Evolutionary conservation across 2,888 invertebrate species (phyloP), one percentile per base, ranked within the genome.

Genomic region (Melinaea marsaeus): DNA sequence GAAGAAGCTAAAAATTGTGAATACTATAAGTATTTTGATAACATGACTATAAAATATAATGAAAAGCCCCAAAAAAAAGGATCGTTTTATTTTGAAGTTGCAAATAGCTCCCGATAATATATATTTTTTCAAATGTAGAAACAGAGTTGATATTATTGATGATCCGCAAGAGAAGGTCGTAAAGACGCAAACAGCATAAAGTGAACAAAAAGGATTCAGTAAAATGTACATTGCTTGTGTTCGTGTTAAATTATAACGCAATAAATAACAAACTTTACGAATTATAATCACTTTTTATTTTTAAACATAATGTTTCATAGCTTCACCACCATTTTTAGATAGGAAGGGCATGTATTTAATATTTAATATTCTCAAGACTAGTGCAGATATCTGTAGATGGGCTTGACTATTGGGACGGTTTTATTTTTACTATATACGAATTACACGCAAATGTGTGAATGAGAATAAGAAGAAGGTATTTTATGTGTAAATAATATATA

Each of bases 71-170:
- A 32, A 51, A 51, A 32, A 32, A 51, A 32, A 51, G 11, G 11
- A 51, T 32, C 32, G 32, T 51, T 51, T 32, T 32, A 51, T 51
- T 51, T 32, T 32, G 13, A 51, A 51, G 32, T 51, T 32, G 51
- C 4, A 32, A 51, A 51, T 32, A 51, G 32, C 32, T 32, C 32
- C 51, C 51, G 32, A 13, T 51, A 51, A 32, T 51, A 51, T 22
- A 51, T 32, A 51, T 51, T 51, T 51, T 51, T 51, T 51, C 22
- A 22, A 22, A 32, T 6, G 22, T 32, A 51, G 51, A 59, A 51
- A 59, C 48, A 54, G 42, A 54, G 54, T 59, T 59, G 59, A 59
- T 59, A 54, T 59, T 59, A 59, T 59, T 59, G 51, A 59, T 59
- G 22, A 37, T 59, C 13, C 51, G 22, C 51, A 37, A 54, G 59